Conservation (phyloP, 2,888 invertebrate genomes). For the Xanthia togata region DNA sequence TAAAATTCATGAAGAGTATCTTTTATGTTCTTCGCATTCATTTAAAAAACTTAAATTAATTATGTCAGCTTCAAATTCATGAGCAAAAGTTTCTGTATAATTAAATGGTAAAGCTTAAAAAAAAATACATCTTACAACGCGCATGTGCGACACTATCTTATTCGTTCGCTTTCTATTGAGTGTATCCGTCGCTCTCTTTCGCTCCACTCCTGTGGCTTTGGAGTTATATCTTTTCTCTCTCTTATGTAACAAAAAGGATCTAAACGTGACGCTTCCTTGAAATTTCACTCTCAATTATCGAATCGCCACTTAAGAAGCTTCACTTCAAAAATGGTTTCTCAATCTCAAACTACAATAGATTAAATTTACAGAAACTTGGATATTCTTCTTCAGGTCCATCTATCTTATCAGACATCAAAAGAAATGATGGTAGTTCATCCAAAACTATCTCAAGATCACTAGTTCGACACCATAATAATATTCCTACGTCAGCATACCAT, state of each 20-base stretch:
- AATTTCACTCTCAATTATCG: too few relatives aligned
- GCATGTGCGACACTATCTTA: not conserved
- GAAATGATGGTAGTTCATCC: not conserved
- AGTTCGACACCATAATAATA: not conserved
- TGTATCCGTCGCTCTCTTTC: not conserved
- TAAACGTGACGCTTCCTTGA: too few relatives aligned
- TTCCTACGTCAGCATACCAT: conserved; percentile 20
- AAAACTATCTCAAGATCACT: not conserved
- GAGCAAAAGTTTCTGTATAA: rapidly evolving
- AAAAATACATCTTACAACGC: not conserved
- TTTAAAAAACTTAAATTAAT: not conserved
- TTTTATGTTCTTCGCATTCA: not conserved
- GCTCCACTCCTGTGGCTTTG: not conserved
- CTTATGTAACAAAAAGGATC: not conserved
- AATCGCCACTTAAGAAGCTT: not conserved
- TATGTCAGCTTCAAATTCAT: not conserved
- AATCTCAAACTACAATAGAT: not conserved
- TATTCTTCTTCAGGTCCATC: not conserved
- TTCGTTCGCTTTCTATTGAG: not conserved
- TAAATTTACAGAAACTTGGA: not conserved
- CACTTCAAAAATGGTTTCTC: not conserved
- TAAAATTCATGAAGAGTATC: not conserved
- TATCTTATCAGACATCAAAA: not conserved
- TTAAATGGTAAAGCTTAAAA: not conserved
- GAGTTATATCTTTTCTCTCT: not conserved